Conservation (phyloP, 2,888 invertebrate genomes). For the Mesorhabditis spiculigera region DNA sequence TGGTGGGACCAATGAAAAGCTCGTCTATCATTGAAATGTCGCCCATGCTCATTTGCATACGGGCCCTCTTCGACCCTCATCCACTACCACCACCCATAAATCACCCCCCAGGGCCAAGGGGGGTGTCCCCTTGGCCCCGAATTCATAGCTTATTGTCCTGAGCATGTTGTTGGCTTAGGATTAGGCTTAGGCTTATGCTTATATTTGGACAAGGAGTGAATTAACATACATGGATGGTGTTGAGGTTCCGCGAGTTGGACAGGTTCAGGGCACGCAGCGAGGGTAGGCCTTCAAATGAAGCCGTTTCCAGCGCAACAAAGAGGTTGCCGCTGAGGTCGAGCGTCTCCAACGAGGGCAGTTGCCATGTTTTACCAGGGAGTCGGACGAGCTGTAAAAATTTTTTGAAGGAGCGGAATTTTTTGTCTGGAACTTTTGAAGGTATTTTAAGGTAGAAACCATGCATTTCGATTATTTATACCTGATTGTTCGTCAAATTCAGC, state of each 20-base stretch:
- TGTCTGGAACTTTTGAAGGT: not conserved
- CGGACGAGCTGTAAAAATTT: slow-evolving; percentile 19
- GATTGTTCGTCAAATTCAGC: slow-evolving; percentile 32
- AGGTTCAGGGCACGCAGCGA: slow-evolving; percentile 28
- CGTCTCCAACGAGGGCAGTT: slow-evolving; percentile 22
- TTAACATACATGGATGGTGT: slow-evolving; percentile 25
- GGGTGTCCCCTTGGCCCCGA: too few relatives aligned
- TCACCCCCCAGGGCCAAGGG: too few relatives aligned
- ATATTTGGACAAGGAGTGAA: too few relatives aligned
- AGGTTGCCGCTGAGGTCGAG: slow-evolving; percentile 32
- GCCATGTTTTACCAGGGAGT: slow-evolving; percentile 35
- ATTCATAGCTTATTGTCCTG: too few relatives aligned
- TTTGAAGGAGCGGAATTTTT: not conserved
- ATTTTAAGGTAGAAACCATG: not conserved
- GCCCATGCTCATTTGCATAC: too few relatives aligned
- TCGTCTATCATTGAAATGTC: too few relatives aligned
- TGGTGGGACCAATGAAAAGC: too few relatives aligned
- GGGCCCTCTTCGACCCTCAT: too few relatives aligned
- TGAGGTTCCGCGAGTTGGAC: slow-evolving; percentile 27
- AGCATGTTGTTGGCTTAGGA: too few relatives aligned
- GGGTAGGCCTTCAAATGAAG: slow-evolving; percentile 34
- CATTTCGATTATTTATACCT: slow-evolving; percentile 7
- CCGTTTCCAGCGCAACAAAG: slow-evolving; percentile 35
- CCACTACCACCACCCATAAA: too few relatives aligned
- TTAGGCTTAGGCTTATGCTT: too few relatives aligned